Conservation (phyloP, 1,140 invertebrate genomes). For the Formica exsecta region DNA sequence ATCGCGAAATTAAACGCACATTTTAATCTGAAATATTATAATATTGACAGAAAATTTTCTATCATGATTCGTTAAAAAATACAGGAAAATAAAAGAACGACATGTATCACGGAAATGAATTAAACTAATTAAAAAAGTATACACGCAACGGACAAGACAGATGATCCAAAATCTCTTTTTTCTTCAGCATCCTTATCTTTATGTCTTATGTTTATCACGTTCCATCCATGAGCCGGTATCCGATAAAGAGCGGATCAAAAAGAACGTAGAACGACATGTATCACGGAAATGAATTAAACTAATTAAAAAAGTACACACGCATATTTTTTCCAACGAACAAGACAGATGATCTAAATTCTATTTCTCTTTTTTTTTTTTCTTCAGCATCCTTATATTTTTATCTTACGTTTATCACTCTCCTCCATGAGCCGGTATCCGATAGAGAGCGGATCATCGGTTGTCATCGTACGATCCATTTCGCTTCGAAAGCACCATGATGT, state of each 20-base stretch:
- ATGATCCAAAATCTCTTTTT: background rate
- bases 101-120: background rate
- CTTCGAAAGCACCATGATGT: background rate
- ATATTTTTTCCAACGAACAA: background rate
- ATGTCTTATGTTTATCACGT: background rate
- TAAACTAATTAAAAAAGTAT: background rate
- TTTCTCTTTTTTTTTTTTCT: background rate
- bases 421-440: background rate
- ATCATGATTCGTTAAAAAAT: background rate
- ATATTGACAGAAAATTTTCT: background rate
- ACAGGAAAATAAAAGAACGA: background rate
- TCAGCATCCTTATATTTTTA: background rate
- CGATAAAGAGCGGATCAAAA: background rate
- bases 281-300: background rate
- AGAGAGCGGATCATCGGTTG: slow-evolving; percentile 22
- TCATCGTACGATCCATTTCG: slow-evolving; percentile 19
- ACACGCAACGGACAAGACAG: background rate
- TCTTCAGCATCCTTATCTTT: background rate
- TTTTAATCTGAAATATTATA: background rate
- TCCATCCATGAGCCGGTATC: background rate
- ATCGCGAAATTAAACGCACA: no score
- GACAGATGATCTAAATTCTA: background rate
- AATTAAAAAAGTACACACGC: background rate
- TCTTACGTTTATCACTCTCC: background rate
- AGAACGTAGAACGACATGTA: background rate